A percentile compares a stretch with the other conserved stretches of the same genome.
These are phyloP conservation scores for Criorhina ranunculi DNA, from an alignment of 2,888 invertebrate genomes.

Conservation along the genomic window DNA sequence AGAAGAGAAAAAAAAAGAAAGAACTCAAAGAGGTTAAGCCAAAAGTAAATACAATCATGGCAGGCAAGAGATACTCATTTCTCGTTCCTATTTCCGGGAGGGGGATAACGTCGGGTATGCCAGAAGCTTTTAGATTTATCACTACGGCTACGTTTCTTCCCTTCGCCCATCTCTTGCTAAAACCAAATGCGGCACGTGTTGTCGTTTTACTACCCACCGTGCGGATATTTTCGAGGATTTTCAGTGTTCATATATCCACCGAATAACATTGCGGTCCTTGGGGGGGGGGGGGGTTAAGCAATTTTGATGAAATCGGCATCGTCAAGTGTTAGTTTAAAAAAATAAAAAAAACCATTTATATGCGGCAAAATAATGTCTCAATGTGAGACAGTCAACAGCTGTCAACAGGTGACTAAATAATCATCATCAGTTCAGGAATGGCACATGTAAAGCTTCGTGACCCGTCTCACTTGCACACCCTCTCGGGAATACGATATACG, in stretches of 20 bases:
- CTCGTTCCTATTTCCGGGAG: constrained; percentile 12
- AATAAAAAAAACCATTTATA: neutral
- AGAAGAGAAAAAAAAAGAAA: neutral
- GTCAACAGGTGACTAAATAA: constrained; percentile 35
- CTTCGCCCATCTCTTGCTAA: neutral
- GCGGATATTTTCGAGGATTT: constrained; percentile 13
- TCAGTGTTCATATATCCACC: no score
- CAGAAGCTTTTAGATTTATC: constrained; percentile 52
- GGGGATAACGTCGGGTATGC: neutral
- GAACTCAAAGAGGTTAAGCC: constrained; percentile 24
- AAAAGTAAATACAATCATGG: constrained; percentile 36
- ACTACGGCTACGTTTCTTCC: constrained; percentile 19
- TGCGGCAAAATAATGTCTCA: no score
- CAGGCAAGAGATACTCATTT: constrained; percentile 11
- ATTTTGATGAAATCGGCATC: constrained; percentile 30
- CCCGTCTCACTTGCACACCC: no score
- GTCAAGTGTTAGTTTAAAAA: constrained; percentile 50
- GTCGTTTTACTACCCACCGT: constrained; percentile 26
- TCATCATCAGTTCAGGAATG: neutral
- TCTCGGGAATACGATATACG: no score
- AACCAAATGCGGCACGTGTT: constrained; percentile 65
- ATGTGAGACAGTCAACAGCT: neutral
- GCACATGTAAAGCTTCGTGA: constrained; percentile 54
- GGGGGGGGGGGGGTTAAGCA: constrained; percentile 20
- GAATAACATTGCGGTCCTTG: neutral